Evolutionary conservation across 2,888 invertebrate species (phyloP).

Genomic region (Volucella bombylans): DNA sequence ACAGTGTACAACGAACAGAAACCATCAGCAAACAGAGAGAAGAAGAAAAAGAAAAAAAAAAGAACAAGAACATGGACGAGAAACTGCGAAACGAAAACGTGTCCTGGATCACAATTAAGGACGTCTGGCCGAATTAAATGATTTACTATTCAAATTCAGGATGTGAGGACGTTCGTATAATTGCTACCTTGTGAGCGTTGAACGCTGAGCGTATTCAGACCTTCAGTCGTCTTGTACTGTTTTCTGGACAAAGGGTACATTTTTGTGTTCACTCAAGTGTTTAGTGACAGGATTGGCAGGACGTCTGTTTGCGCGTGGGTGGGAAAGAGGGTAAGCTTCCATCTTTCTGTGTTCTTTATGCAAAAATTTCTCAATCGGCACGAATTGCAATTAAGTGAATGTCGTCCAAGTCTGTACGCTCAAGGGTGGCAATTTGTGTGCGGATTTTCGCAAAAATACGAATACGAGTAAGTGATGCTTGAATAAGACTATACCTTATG

Average conservation of each 20-base stretch:
- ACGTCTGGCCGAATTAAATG: slow-evolving; percentile 76
- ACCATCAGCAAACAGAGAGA: slow-evolving; percentile 4
- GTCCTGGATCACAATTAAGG: slow-evolving; percentile 77
- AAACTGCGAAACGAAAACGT: slow-evolving; percentile 74
- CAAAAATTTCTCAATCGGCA: slow-evolving; percentile 67
- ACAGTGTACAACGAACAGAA: neutral
- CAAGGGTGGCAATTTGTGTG: too few relatives aligned
- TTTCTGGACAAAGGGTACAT: slow-evolving; percentile 41
- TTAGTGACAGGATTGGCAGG: slow-evolving; percentile 39
- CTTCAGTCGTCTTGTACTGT: neutral
- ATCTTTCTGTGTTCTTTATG: slow-evolving; percentile 55
- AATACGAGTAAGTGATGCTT: too few relatives aligned
- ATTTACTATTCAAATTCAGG: slow-evolving; percentile 77
- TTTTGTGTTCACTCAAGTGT: slow-evolving; percentile 67
- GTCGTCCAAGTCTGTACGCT: slow-evolving; percentile 8
- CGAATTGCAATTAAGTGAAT: slow-evolving; percentile 64
- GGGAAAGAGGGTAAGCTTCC: slow-evolving; percentile 26
- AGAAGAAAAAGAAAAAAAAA: slow-evolving; percentile 11
- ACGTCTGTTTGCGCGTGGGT: slow-evolving; percentile 54
- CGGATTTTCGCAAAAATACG: too few relatives aligned
- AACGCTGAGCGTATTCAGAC: slow-evolving; percentile 11
- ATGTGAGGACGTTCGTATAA: slow-evolving; percentile 66
- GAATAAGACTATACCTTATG: too few relatives aligned
- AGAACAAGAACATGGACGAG: slow-evolving; percentile 53
- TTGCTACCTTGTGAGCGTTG: slow-evolving; percentile 51